These are phyloP conservation scores for Hypomecis atomaria DNA, from an alignment of 2,888 invertebrate species.

Conservation along the genomic window DNA sequence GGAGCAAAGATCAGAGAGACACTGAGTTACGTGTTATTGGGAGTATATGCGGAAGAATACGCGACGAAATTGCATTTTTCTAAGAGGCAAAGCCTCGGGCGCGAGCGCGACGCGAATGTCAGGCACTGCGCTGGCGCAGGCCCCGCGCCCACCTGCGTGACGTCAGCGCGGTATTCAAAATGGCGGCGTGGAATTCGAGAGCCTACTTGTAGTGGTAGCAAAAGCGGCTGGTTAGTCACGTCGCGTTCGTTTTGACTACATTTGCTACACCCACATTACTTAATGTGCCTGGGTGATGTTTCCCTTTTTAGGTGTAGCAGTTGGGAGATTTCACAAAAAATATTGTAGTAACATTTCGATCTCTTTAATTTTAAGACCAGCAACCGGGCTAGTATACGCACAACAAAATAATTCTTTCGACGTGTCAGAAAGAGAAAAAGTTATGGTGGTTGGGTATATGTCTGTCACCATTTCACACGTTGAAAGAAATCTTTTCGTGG, in stretches of 20 bases:
- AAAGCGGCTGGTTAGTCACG: slow-evolving; percentile 46
- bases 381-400: no score
- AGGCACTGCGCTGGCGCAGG: slow-evolving; percentile 71
- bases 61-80: slow-evolving; percentile 77
- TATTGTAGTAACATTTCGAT: no score
- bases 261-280: slow-evolving; percentile 39
- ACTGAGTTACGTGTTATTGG: slow-evolving; percentile 62
- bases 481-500: no score
- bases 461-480: no score
- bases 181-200: slow-evolving; percentile 82
- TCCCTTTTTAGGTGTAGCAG: slow-evolving; percentile 6
- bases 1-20: slow-evolving; percentile 77
- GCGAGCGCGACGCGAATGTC: slow-evolving; percentile 76
- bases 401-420: no score
- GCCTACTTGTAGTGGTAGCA: slow-evolving; percentile 71
- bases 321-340: no score
- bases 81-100: slow-evolving; percentile 76
- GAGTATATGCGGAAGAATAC: slow-evolving; percentile 69
- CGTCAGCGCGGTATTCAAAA: slow-evolving; percentile 83
- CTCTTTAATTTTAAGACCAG: no score
- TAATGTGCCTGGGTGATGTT: slow-evolving; percentile 10
- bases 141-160: slow-evolving; percentile 79
- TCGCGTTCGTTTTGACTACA: slow-evolving; percentile 41
- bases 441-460: no score
- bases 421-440: no score